A percentile compares a stretch with the other conserved stretches of the same genome.
These are phyloP conservation scores for Eilema depressum DNA, from an alignment of 2,888 invertebrate genomes.

Conservation along the genomic window DNA sequence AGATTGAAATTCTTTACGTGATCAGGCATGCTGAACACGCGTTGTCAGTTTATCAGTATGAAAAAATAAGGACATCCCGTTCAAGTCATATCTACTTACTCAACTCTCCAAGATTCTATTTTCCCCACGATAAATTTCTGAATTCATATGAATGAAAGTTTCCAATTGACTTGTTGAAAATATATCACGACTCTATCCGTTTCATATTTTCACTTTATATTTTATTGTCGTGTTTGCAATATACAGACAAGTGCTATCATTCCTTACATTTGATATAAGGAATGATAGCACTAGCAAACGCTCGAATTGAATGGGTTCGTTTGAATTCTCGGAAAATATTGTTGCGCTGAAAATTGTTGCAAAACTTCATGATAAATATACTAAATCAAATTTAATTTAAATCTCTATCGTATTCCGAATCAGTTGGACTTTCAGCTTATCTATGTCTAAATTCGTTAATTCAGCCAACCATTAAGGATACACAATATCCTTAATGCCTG, in stretches of 20 bases:
- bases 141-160: neutral
- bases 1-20: neutral
- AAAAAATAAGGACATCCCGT: neutral
- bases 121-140: neutral
- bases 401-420: neutral
- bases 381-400: neutral
- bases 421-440: neutral
- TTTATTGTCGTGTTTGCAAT: neutral
- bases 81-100: neutral
- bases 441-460: neutral
- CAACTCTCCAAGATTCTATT: neutral
- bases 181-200: neutral
- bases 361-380: neutral
- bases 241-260: neutral
- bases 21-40: neutral
- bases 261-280: too few relatives aligned
- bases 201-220: neutral
- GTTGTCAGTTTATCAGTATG: neutral
- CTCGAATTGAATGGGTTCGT: neutral
- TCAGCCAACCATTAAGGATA: constrained; percentile 36
- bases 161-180: neutral
- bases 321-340: neutral
- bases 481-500: constrained; percentile 23
- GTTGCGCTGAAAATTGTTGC: neutral
- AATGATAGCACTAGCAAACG: neutral